These are phyloP conservation scores for Cyrtorhinus lividipennis DNA, from an alignment of 1,140 invertebrate species.

Conservation along the genomic window DNA sequence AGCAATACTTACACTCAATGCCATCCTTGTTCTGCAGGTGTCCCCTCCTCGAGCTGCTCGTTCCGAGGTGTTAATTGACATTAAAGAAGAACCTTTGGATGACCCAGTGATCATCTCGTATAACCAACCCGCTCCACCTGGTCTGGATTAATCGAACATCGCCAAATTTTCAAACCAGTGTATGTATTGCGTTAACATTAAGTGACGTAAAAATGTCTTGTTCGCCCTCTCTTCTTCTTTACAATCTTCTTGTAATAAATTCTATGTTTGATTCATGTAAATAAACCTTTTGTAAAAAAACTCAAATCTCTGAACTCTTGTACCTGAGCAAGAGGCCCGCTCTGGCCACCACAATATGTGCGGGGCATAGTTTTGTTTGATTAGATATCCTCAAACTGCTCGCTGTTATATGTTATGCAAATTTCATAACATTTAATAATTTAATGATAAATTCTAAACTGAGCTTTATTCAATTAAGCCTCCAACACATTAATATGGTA, in stretches of 20 bases:
- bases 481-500: too few species aligned
- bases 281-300: background rate
- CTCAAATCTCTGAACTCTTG: background rate
- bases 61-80: conserved; percentile 23
- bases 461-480: too few species aligned
- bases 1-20: too few species aligned
- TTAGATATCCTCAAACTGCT: too few species aligned
- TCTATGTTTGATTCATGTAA: background rate
- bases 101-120: background rate
- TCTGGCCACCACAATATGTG: too few species aligned
- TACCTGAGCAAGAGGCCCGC: background rate
- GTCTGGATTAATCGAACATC: conserved; percentile 22
- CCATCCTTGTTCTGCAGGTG: conserved; percentile 15
- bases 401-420: too few species aligned
- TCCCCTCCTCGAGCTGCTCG: conserved; percentile 16
- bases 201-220: background rate
- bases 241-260: background rate
- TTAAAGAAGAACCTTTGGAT: conserved; percentile 23
- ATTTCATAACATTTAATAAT: too few species aligned
- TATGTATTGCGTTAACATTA: too few species aligned
- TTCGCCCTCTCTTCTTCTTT: background rate
- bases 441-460: too few species aligned
- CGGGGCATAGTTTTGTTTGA: too few species aligned
- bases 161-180: too few species aligned
- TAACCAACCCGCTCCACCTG: conserved; percentile 21